These are phyloP conservation scores for Elegia similella DNA, from an alignment of 2,888 invertebrate species.

Conservation along the genomic window DNA sequence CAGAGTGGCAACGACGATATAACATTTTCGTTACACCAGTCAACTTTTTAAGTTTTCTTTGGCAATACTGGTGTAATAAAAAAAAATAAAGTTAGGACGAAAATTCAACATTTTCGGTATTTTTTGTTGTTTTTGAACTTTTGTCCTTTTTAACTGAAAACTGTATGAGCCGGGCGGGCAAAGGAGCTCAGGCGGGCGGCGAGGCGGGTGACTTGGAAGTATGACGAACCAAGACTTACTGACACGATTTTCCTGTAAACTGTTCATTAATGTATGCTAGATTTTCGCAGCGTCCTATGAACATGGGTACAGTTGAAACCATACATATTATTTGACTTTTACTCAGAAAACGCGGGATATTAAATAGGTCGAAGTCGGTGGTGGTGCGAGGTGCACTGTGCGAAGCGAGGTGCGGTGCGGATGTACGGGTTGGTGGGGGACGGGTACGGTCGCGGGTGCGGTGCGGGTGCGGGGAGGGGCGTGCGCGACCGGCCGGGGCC, in stretches of 20 bases:
- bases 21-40: not conserved
- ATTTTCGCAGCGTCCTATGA: constrained; percentile 1
- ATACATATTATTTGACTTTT: not conserved
- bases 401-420: constrained; percentile 27
- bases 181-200: constrained; percentile 20
- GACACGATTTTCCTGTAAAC: not conserved
- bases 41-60: not conserved
- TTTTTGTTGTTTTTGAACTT: constrained; percentile 16
- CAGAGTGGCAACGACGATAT: constrained; percentile 1
- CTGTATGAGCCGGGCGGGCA: constrained; percentile 19
- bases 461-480: constrained; percentile 30
- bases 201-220: constrained; percentile 17
- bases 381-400: constrained; percentile 27
- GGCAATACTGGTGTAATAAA: constrained; percentile 6
- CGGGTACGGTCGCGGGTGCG: not conserved
- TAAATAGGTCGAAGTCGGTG: constrained; percentile 21
- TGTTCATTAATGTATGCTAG: not conserved
- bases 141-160: constrained; percentile 21
- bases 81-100: constrained; percentile 14
- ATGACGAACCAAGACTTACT: not conserved
- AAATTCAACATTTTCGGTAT: constrained; percentile 19
- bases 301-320: not conserved
- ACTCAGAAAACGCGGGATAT: constrained; percentile 18
- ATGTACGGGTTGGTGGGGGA: not conserved
- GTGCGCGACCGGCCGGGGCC: constrained; percentile 44